phyloP scores from a whole-genome alignment of 2,888 invertebrate species.

The Apotomis betuletana region DNA sequence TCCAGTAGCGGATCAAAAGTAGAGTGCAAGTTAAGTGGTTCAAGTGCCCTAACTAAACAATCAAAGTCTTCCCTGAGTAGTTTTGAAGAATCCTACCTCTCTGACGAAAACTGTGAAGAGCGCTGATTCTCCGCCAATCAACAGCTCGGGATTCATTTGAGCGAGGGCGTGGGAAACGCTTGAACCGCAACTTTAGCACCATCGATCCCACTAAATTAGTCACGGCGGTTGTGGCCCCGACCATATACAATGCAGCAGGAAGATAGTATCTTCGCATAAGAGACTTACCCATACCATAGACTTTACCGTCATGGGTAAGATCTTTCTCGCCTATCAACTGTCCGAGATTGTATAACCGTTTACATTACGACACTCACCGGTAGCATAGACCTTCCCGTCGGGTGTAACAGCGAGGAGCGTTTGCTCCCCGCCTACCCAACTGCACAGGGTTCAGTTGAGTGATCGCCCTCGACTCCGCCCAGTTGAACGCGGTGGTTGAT shows the following conservation, averaged over 20 bases:
- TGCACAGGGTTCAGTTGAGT: constrained; percentile 91
- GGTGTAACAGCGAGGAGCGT: constrained; percentile 97
- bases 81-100: no score
- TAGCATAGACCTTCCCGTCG: constrained; percentile 96
- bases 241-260: constrained; percentile 91
- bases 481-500: no score
- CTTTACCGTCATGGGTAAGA: no score
- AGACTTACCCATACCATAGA: no score
- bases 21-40: no score
- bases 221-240: constrained; percentile 98
- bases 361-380: constrained; percentile 81
- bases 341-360: no score
- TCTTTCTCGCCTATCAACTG: no score
- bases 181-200: constrained; percentile 97
- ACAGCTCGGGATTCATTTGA: constrained; percentile 92
- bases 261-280: no score
- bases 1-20: no score
- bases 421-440: constrained; percentile 96
- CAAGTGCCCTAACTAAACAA: no score
- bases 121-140: constrained; percentile 97
- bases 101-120: constrained; percentile 88
- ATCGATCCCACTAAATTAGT: constrained; percentile 96
- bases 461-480: background rate
- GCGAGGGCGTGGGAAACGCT: no score
- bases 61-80: no score